These are phyloP conservation scores for Drosophila macrospina DNA, from an alignment of 2,888 invertebrate species.

Conservation along the genomic window DNA sequence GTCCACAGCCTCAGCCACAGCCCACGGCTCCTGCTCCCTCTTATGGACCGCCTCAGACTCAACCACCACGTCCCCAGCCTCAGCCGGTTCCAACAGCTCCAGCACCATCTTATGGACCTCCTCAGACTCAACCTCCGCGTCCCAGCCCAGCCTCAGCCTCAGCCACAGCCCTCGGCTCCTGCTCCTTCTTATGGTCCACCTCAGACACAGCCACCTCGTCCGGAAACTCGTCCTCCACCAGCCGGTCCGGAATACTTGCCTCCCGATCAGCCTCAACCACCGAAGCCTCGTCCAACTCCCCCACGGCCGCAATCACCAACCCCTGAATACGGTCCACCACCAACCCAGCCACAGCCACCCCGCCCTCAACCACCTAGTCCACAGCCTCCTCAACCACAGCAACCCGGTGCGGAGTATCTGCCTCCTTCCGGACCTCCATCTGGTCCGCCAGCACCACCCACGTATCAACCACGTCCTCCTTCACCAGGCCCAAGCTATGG, in stretches of 20 bases:
- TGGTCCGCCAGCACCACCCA: conserved; percentile 44
- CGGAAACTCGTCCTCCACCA: conserved; percentile 44
- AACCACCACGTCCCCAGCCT: conserved; percentile 50
- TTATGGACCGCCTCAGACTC: conserved; percentile 58
- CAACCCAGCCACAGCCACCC: conserved; percentile 46
- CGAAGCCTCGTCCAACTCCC: conserved; percentile 58
- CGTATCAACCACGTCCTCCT: conserved; percentile 60
- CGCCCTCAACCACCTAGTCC: conserved; percentile 35
- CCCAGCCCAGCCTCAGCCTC: conserved; percentile 33
- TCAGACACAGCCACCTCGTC: conserved; percentile 56
- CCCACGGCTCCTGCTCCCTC: conserved; percentile 51
- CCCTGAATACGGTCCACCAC: conserved; percentile 59
- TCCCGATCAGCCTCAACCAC: conserved; percentile 51
- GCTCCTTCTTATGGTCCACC: conserved; percentile 49
- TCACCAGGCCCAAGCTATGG: conserved; percentile 47
- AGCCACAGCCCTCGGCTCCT: conserved; percentile 27
- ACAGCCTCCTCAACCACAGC: conserved; percentile 34
- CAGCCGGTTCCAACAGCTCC: conserved; percentile 26
- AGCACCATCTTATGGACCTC: conserved; percentile 46
- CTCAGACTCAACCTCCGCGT: conserved; percentile 51
- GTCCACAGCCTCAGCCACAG: conserved; percentile 20
- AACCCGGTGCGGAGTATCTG: conserved; percentile 53
- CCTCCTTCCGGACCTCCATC: conserved; percentile 51
- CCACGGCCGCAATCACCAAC: conserved; percentile 36
- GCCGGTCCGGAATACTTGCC: conserved; percentile 63